Conservation (phyloP, 2,113 vertebrate genomes). For the Tragelaphus strepsiceros region DNA sequence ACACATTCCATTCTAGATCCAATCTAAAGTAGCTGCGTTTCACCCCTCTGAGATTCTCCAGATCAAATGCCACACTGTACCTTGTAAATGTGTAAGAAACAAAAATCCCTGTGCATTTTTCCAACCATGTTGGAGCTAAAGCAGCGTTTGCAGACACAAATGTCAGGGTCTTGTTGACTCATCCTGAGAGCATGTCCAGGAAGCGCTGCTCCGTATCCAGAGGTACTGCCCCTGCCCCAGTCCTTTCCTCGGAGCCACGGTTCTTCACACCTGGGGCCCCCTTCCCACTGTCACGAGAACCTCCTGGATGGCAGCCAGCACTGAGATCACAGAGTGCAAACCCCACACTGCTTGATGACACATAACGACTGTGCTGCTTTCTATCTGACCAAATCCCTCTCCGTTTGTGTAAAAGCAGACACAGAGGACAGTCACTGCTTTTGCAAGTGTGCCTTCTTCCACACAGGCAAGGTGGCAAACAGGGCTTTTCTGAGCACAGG, state of each 20-base stretch:
- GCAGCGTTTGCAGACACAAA: background rate
- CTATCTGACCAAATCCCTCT: background rate
- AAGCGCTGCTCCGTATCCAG: background rate
- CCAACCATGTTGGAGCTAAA: background rate
- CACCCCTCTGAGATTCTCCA: background rate
- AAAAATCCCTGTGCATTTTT: background rate
- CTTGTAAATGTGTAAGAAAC: background rate
- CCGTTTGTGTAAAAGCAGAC: background rate
- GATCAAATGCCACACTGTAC: background rate
- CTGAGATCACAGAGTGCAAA: rapidly evolving
- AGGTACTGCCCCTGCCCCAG: background rate
- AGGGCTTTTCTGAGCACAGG: rapidly evolving
- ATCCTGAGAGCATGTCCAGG: background rate
- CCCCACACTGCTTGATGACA: background rate
- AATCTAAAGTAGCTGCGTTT: background rate
- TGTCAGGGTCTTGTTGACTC: background rate
- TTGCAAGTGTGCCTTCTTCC: background rate
- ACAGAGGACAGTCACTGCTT: background rate
- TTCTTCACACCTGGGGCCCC: background rate
- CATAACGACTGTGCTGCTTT: background rate
- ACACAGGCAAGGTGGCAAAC: background rate
- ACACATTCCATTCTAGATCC: background rate
- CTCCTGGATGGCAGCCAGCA: background rate
- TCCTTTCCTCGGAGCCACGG: background rate
- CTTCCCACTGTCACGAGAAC: background rate